A percentile compares a stretch with the other conserved stretches of the same genome.
Conservation (phyloP, 1,140 invertebrate species). For the Bombus sibiricus region DNA sequence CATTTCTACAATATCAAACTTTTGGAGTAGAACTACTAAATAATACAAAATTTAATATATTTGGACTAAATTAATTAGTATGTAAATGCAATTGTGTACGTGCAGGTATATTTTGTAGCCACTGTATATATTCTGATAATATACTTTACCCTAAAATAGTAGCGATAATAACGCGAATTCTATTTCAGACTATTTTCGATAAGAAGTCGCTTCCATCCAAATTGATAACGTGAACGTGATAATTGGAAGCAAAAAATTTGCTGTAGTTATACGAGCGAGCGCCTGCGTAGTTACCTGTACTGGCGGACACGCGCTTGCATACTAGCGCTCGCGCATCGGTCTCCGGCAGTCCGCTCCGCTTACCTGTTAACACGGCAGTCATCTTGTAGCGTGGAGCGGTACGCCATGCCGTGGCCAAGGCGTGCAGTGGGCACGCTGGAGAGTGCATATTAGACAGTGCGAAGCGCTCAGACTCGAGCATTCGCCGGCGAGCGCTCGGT, state of each 20-base stretch:
- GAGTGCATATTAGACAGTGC: constrained; percentile 75
- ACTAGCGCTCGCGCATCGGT: constrained; percentile 53
- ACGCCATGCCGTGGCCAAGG: constrained; percentile 56
- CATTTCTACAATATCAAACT: too few relatives aligned
- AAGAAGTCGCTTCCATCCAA: neutral
- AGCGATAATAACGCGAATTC: neutral
- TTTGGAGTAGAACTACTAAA: too few relatives aligned
- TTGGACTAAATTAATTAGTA: too few relatives aligned
- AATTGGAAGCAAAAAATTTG: neutral
- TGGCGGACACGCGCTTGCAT: constrained; percentile 53
- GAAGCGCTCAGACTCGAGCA: constrained; percentile 67
- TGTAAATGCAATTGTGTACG: too few relatives aligned
- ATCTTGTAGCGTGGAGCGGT: constrained; percentile 62
- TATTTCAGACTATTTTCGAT: neutral
- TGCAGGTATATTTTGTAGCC: too few relatives aligned
- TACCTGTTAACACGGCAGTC: constrained; percentile 74
- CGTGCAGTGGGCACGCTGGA: constrained; percentile 59
- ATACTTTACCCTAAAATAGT: too few relatives aligned
- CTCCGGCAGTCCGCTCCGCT: constrained; percentile 27
- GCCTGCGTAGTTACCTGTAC: constrained; percentile 7
- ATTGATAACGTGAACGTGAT: neutral
- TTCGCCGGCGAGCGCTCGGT: constrained; percentile 75
- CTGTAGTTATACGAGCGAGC: neutral
- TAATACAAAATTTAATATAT: too few relatives aligned
- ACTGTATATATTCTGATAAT: too few relatives aligned